phyloP scores from a whole-genome alignment of 2,888 invertebrate species.

The Phyllotreta cruciferae region DNA sequence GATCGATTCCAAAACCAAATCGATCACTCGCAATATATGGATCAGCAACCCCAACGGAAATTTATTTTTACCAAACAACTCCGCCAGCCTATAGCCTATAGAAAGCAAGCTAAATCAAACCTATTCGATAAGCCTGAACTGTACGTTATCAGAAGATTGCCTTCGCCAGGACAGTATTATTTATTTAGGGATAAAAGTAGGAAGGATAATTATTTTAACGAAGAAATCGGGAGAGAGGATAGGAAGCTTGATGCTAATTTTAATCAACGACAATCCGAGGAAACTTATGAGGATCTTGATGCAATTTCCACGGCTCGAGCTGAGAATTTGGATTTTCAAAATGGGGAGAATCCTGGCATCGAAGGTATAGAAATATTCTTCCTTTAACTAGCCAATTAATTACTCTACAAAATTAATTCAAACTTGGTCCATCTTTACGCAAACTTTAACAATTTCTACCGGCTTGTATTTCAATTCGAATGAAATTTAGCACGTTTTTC shows the following conservation, averaged over 20 bases:
- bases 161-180: constrained; percentile 1
- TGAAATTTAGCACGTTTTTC: background rate
- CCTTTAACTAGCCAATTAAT: no score
- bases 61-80: constrained; percentile 6
- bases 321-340: no score
- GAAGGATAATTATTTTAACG: background rate
- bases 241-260: constrained; percentile 1
- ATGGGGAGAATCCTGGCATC: no score
- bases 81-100: background rate
- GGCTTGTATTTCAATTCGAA: no score
- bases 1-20: background rate
- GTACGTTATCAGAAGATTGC: constrained; percentile 8
- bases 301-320: no score
- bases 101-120: constrained; percentile 1
- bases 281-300: no score
- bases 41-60: background rate
- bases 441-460: no score
- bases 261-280: no score
- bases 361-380: no score
- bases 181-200: constrained; percentile 4
- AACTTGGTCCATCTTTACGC: no score
- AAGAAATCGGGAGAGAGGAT: background rate
- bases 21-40: background rate
- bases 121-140: constrained; percentile 1
- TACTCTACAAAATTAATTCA: no score